phyloP scores from a whole-genome alignment of 1,140 invertebrate genomes.

The Caerostris darwini region DNA sequence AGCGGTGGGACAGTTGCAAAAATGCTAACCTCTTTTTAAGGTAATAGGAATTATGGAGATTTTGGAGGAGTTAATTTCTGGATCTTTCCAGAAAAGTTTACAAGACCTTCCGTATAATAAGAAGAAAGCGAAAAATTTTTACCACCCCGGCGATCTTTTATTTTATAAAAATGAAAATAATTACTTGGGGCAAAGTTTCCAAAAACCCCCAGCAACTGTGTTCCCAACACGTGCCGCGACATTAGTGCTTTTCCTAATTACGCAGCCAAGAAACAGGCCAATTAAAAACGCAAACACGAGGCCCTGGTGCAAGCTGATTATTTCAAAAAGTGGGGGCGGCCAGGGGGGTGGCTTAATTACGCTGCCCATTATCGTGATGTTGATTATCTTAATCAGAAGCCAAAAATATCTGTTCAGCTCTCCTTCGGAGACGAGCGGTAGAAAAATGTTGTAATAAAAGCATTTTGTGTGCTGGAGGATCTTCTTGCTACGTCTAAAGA shows the following conservation, averaged over 20 bases:
- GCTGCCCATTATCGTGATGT: constrained; percentile 76
- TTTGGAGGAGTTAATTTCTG: constrained; percentile 60
- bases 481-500: constrained; percentile 69
- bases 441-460: constrained; percentile 78
- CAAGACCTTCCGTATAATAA: constrained; percentile 62
- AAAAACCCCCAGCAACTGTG: constrained; percentile 66
- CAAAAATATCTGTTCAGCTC: constrained; percentile 78
- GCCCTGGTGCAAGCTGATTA: constrained; percentile 61
- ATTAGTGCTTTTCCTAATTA: constrained; percentile 77
- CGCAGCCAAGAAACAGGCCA: constrained; percentile 77
- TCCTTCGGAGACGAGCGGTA: constrained; percentile 58
- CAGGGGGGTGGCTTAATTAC: constrained; percentile 75
- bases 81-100: constrained; percentile 50
- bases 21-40: constrained; percentile 59
- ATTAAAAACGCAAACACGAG: constrained; percentile 78
- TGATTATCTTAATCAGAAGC: constrained; percentile 78
- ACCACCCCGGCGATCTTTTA: constrained; percentile 69
- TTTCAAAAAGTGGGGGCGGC: constrained; percentile 67
- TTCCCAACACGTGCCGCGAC: constrained; percentile 76
- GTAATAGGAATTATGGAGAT: constrained; percentile 60
- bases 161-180: constrained; percentile 78
- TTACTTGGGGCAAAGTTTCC: constrained; percentile 71
- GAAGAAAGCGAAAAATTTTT: constrained; percentile 63
- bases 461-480: constrained; percentile 60
- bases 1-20: constrained; percentile 63